Base-by-base conservation (phyloP, 2,113 vertebrate genomes). In the Felis chaus region DNA sequence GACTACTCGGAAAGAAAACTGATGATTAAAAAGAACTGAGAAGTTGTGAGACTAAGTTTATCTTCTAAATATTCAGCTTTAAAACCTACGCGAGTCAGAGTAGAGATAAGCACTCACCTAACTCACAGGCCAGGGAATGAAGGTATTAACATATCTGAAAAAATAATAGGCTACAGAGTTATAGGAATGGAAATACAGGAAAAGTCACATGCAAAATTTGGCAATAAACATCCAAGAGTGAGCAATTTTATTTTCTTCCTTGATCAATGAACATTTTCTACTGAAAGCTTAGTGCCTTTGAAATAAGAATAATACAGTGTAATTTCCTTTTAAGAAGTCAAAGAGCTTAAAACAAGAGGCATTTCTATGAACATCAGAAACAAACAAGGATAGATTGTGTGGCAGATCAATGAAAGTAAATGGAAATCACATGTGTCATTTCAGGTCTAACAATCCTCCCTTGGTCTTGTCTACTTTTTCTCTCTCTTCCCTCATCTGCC, bases 271-370 rank as follows among this genome's bases (percentile, higher is more conserved):
- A 50, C 4, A 25, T 74, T 91, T 81, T 45, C 4, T 63, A 15
- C 55, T 84, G 11, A 73, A 94, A 73, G 3, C 6, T 27, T 55
- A 1, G 16, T 41, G 55, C 1, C 14, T 85, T 66, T 80, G 23
- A 93, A 90, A 68, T 66, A 66, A 68, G 23, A 19, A 82, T 31
- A 63, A 53, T 71, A 27, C 6, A 48, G 10, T 73, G 13, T 19
- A 69, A 53, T 86, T 93, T 83, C 27, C 69, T 89, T 92, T 92
- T 31, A 76, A 89, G 16, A 94, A 80, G 31, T 78, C 31, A 63
- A 88, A 91, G 9, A n/a, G 3, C 45, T 91, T 94, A 83, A 78
- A 63, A 53, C 18, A 45, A 68, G 41, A 88, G 16, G 39, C 68
- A 66, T 69, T 55, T 86, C 8, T 48, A 71, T 36, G 36, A 55